Evolutionary conservation across 2,888 invertebrate genomes (phyloP).

Genomic region (Drosophila mercatorum): DNA sequence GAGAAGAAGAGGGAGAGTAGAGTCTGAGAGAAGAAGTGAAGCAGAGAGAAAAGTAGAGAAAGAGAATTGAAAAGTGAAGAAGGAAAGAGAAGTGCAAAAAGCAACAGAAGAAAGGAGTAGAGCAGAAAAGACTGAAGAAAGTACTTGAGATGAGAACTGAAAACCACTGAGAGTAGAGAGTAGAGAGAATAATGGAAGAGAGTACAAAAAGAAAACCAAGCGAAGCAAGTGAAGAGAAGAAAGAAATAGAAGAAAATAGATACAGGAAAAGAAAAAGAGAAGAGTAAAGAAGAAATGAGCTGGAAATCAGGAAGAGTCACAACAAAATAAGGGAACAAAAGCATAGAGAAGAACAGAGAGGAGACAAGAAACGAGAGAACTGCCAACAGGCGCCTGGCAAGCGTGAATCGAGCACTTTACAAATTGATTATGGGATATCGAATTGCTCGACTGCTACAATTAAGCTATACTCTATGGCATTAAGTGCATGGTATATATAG

Average conservation of each 20-base stretch:
- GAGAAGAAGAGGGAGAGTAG: neutral
- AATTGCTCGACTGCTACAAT: neutral
- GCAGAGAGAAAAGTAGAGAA: neutral
- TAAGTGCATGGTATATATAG: neutral
- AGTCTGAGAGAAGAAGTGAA: neutral
- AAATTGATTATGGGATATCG: neutral
- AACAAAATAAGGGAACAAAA: neutral
- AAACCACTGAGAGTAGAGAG: neutral
- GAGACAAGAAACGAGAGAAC: no score
- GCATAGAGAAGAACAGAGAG: neutral
- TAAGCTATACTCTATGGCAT: neutral
- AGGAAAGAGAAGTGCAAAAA: neutral
- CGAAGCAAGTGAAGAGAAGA: neutral
- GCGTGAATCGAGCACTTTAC: neutral
- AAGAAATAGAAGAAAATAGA: neutral
- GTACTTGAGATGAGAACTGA: neutral
- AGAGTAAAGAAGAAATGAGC: neutral
- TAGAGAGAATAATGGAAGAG: neutral
- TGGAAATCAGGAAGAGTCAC: no score
- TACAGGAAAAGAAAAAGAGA: no score
- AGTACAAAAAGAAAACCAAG: no score
- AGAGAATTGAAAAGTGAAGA: neutral
- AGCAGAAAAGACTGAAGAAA: neutral
- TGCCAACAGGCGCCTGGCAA: no score
- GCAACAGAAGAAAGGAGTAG: neutral